These are phyloP conservation scores for Rhamphomyia laevipes DNA, from an alignment of 2,888 invertebrate species.

Conservation along the genomic window DNA sequence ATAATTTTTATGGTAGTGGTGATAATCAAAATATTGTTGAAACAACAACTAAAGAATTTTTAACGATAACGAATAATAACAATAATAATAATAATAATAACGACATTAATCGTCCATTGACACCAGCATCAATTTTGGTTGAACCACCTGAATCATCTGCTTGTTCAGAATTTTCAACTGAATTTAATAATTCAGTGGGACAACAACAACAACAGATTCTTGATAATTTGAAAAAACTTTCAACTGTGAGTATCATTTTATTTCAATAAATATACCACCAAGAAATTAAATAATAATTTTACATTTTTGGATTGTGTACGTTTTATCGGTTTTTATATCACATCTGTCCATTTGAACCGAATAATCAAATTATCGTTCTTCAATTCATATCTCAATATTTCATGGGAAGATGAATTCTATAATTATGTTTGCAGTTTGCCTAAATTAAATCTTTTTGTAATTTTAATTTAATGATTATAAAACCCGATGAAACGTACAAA, in stretches of 20 bases:
- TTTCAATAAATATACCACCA: neutral
- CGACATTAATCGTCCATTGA: conserved; percentile 26
- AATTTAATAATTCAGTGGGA: conserved; percentile 19
- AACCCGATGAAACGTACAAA: too few relatives aligned
- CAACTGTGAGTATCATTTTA: conserved; percentile 3
- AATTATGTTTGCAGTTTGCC: too few relatives aligned
- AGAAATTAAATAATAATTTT: neutral
- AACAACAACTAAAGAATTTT: neutral
- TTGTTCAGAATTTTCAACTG: conserved; percentile 32
- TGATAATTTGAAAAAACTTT: conserved; percentile 4
- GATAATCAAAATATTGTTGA: conserved; percentile 14
- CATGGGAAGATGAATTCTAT: too few relatives aligned
- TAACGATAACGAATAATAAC: too few relatives aligned
- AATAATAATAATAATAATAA: conserved; percentile 17
- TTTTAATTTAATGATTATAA: too few relatives aligned
- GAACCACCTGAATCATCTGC: conserved; percentile 34
- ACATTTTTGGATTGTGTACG: too few relatives aligned
- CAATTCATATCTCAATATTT: too few relatives aligned
- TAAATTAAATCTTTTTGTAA: too few relatives aligned
- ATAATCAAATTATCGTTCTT: too few relatives aligned
- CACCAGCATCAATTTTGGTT: conserved; percentile 31
- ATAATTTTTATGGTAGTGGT: conserved; percentile 33
- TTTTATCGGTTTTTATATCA: too few relatives aligned
- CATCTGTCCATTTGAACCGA: too few relatives aligned
- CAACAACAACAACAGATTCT: conserved; percentile 13